Conservation (phyloP, 2,113 vertebrate species). For the Patagioenas fasciata region DNA sequence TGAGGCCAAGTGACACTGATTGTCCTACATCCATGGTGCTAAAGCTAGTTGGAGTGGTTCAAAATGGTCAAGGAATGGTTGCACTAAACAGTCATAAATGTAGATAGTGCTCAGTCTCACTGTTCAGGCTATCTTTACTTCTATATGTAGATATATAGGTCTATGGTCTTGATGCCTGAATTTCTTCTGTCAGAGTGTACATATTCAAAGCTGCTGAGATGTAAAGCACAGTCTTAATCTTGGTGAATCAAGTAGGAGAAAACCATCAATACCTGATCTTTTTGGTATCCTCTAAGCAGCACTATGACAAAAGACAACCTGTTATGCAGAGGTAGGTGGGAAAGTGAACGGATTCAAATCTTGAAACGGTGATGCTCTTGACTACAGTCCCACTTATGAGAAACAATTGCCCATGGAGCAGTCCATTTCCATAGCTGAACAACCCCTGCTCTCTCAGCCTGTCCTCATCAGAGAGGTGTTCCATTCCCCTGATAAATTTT, state of each 20-base stretch:
- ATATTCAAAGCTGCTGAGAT: not conserved
- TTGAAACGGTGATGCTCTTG: not conserved
- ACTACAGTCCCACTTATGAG: not conserved
- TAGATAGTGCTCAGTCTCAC: not conserved
- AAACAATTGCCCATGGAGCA: not conserved
- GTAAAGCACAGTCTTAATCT: not conserved
- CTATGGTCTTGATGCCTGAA: not conserved
- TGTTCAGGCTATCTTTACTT: not conserved
- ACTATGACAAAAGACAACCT: not conserved
- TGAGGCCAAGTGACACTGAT: not conserved
- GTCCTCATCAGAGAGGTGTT: no score
- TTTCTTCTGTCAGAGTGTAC: not conserved
- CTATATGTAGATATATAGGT: not conserved
- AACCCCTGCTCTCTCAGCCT: no score
- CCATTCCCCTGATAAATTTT: no score
- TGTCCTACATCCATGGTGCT: not conserved
- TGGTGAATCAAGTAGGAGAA: not conserved
- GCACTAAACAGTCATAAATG: not conserved
- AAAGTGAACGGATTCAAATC: not conserved
- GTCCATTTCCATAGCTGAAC: not conserved
- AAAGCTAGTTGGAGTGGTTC: not conserved
- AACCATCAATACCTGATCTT: not conserved
- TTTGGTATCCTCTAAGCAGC: not conserved
- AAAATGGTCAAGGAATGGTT: not conserved
- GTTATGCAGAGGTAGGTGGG: not conserved